Evolutionary conservation across 2,888 invertebrate species (phyloP).

Genomic region (Scaptomyza polygonia): DNA sequence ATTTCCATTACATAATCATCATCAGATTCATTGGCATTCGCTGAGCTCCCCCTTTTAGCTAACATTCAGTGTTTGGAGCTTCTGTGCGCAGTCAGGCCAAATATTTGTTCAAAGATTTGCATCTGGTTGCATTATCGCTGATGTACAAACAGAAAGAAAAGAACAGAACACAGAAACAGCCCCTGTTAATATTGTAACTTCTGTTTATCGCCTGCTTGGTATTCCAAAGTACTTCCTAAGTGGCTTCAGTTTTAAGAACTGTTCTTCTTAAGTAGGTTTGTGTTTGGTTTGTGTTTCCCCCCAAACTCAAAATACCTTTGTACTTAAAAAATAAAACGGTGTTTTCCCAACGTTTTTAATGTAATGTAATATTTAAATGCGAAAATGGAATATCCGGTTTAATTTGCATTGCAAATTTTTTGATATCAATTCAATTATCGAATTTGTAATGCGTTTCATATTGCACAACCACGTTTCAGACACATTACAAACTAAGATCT

Average conservation of each 20-base stretch:
- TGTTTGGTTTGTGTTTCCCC: too few relatives aligned
- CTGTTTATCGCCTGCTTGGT: slow-evolving; percentile 14
- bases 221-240: slow-evolving; percentile 25
- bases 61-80: slow-evolving; percentile 3
- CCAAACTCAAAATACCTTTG: too few relatives aligned
- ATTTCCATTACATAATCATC: slow-evolving; percentile 37
- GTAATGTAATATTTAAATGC: too few relatives aligned
- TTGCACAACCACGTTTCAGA: slow-evolving; percentile 33
- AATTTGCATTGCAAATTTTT: neutral
- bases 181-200: slow-evolving; percentile 9
- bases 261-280: too few relatives aligned
- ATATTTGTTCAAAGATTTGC: slow-evolving; percentile 78
- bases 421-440: slow-evolving; percentile 20
- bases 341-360: too few relatives aligned
- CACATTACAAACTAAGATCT: neutral
- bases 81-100: slow-evolving; percentile 68
- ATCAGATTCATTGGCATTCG: slow-evolving; percentile 34
- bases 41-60: slow-evolving; percentile 6
- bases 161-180: slow-evolving; percentile 9
- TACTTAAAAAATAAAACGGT: too few relatives aligned
- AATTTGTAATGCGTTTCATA: slow-evolving; percentile 23
- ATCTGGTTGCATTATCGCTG: slow-evolving; percentile 67
- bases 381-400: too few relatives aligned
- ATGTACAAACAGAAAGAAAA: slow-evolving; percentile 26
- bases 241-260: slow-evolving; percentile 23